A percentile compares a stretch with the other conserved stretches of the same genome.
Conservation (phyloP, 1,140 invertebrate species). For the Psilanteris sp. region DNA sequence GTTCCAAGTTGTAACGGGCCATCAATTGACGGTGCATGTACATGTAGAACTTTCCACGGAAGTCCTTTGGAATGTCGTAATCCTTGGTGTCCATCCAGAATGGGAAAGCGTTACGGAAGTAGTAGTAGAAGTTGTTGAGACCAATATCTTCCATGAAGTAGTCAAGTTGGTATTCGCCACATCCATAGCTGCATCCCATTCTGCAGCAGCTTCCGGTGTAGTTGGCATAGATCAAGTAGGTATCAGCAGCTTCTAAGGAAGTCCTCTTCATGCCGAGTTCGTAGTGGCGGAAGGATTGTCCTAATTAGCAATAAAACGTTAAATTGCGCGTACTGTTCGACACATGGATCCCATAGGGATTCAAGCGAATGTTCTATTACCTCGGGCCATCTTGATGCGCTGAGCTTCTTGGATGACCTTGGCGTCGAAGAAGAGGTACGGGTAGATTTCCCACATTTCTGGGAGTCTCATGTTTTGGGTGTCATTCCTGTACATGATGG, state of each 20-base stretch:
- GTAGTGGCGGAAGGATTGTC: conserved; percentile 45
- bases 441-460: conserved; percentile 84
- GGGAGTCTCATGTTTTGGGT: conserved; percentile 82
- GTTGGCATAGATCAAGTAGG: conserved; percentile 73
- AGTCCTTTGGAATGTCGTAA: conserved; percentile 79
- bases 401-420: conserved; percentile 81
- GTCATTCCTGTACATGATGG: conserved; percentile 82
- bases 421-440: conserved; percentile 82
- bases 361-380: conserved; percentile 31
- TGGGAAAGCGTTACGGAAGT: conserved; percentile 84
- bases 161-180: conserved; percentile 82
- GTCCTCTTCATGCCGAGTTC: conserved; percentile 55
- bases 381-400: conserved; percentile 80
- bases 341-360: too few relatives aligned
- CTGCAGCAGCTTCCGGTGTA: conserved; percentile 67
- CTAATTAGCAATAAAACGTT: too few relatives aligned
- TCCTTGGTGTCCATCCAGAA: conserved; percentile 83
- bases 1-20: conserved; percentile 84
- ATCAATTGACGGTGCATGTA: conserved; percentile 83
- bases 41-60: conserved; percentile 82
- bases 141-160: conserved; percentile 88
- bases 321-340: too few relatives aligned
- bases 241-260: conserved; percentile 61
- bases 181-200: conserved; percentile 73
- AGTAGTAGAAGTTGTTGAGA: conserved; percentile 86